Conservation (phyloP, 2,797 vertebrate species). For the Hyperoplus lanceolatus region DNA sequence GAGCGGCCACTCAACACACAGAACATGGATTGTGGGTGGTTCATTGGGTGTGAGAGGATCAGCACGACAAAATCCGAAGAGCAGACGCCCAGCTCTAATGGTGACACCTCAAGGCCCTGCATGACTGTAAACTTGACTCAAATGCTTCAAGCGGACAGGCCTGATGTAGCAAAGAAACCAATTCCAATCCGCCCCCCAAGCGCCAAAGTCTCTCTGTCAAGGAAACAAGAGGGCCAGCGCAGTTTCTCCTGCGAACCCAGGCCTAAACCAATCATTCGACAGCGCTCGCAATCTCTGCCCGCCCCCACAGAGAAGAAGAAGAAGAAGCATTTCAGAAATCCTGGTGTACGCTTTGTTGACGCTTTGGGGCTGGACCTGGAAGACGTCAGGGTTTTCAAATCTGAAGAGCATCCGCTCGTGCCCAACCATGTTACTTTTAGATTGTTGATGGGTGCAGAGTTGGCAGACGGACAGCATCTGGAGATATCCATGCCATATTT, state of each 20-base stretch:
- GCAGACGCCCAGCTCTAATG: slow-evolving; percentile 65
- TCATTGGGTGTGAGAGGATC: slow-evolving; percentile 78
- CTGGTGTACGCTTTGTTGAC: slow-evolving; percentile 93
- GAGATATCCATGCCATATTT: slow-evolving; percentile 90
- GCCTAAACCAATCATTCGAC: slow-evolving; percentile 90
- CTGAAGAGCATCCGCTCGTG: slow-evolving; percentile 91
- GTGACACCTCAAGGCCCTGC: slow-evolving; percentile 79
- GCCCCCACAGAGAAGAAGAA: slow-evolving; percentile 84
- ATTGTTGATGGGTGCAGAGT: slow-evolving; percentile 91
- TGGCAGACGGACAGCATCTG: slow-evolving; percentile 86
- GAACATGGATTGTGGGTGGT: slow-evolving; percentile 78
- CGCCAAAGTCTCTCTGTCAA: slow-evolving; percentile 45
- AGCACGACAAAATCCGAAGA: slow-evolving; percentile 56
- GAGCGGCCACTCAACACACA: slow-evolving; percentile 24
- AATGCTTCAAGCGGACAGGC: slow-evolving; percentile 65
- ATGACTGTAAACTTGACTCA: slow-evolving; percentile 80
- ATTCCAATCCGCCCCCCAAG: slow-evolving; percentile 74
- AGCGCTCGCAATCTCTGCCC: slow-evolving; percentile 90
- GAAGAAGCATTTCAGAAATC: slow-evolving; percentile 70
- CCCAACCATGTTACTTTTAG: slow-evolving; percentile 94
- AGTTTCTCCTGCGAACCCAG: slow-evolving; percentile 86
- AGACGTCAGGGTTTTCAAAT: slow-evolving; percentile 91
- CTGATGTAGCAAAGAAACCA: slow-evolving; percentile 44
- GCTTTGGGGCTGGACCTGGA: slow-evolving; percentile 94
- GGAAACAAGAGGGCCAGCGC: slow-evolving; percentile 27